Base-by-base conservation (phyloP, 2,888 invertebrate species). In the Acrocyrtus sp. region DNA sequence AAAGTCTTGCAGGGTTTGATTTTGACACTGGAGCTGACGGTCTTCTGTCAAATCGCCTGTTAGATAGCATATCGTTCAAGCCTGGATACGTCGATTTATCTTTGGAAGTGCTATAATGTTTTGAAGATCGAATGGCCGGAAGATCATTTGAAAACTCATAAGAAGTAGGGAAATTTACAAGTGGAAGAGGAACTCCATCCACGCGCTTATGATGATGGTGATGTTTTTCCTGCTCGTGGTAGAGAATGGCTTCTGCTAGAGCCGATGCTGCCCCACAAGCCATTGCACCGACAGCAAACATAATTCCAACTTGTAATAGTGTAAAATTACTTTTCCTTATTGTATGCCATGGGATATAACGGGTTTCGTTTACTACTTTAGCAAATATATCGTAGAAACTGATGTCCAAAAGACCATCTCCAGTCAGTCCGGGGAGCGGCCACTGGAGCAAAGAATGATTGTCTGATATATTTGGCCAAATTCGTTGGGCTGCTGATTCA, bases 251-350 rank as follows among this genome's bases (percentile, higher is more conserved):
- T 65, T 78, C 76, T 12, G 67, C 66, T 12, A 67, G 53, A 39
- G 75, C 34, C 3, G 66, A 39, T 17, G 68, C 66, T 8, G 63
- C 50, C 12, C 78, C 80, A 15, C 72, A 65, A 15, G 74, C 65
- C 27, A 80, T 48, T 17, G 72, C 74, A n/a, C 78, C 78, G 6
- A 80, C 54, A 1, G 79, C 76, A 19, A 53, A 58, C 12, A 79
- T 29, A 12, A 78, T 39, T 1, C 61, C 70, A 10, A 70, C 8
- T 63, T 80, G 80, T 15, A 80, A 24, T 12, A 80, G 51, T 1
- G 78, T 78, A 51, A 58, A 79, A 68, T 79, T 78, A 6, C 78
- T 73, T 24, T 74, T 43, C 26, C 21, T n/a, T 8, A 63, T 77
- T n/a, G 77, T 17, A 3, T 45, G 34, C 29, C 63, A 72, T 43